Conservation (phyloP, 2,888 invertebrate genomes). For the Alentia gelatinosa region DNA sequence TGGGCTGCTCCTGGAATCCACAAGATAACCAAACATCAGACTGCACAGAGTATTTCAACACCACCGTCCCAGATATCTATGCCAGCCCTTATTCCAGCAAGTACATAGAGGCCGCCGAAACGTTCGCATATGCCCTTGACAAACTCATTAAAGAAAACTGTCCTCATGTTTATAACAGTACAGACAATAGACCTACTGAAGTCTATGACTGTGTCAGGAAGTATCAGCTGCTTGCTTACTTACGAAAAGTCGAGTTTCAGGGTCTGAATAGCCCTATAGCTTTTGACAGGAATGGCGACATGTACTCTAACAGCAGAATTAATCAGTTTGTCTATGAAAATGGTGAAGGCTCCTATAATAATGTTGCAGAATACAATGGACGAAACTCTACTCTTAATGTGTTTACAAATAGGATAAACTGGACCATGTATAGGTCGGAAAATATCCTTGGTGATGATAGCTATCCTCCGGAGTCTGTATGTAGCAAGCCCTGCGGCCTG, state of each 20-base stretch:
- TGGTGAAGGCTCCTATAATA: not conserved
- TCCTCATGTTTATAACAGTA: not conserved
- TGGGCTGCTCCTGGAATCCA: not conserved
- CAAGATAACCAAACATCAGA: not conserved
- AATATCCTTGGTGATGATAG: not conserved
- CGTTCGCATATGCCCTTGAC: not conserved
- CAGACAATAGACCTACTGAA: not conserved
- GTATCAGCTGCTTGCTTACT: slow-evolving; percentile 65
- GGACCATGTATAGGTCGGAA: not conserved
- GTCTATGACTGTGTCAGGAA: slow-evolving; percentile 65
- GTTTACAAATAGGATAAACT: not conserved
- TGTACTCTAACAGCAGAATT: slow-evolving; percentile 67
- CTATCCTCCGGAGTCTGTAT: slow-evolving; percentile 58
- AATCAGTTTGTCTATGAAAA: slow-evolving; percentile 65
- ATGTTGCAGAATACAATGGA: slow-evolving; percentile 18
- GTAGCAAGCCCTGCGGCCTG: slow-evolving; percentile 60
- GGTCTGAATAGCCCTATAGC: slow-evolving; percentile 68
- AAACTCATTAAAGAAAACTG: not conserved
- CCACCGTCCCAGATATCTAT: not conserved
- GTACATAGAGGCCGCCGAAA: not conserved
- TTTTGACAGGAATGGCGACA: slow-evolving; percentile 71
- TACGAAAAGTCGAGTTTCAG: slow-evolving; percentile 67
- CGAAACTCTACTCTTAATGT: not conserved
- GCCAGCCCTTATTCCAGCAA: not conserved
- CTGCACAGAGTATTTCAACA: not conserved